Evolutionary conservation across 2,797 vertebrate species (phyloP).

Genomic region (Pipistrellus nathusii): DNA sequence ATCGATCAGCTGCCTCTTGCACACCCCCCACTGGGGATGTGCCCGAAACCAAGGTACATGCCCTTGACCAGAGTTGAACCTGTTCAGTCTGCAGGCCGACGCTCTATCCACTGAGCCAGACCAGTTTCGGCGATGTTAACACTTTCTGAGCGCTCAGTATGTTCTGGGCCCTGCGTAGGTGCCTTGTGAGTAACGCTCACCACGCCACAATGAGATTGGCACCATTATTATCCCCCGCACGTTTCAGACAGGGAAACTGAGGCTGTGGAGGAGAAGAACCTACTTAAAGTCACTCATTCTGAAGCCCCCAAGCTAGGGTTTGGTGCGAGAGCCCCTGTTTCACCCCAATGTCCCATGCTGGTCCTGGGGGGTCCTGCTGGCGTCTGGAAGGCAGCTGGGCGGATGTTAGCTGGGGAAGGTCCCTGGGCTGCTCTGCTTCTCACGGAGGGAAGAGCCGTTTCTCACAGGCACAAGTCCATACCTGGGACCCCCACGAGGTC

Average conservation of each 20-base stretch:
- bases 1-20: no score
- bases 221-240: accelerated
- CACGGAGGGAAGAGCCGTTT: background rate
- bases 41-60: no score
- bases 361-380: background rate
- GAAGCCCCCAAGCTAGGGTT: background rate
- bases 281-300: background rate
- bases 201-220: accelerated
- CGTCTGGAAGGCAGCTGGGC: background rate
- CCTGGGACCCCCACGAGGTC: background rate
- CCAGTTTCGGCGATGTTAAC: background rate
- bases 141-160: background rate
- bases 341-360: background rate
- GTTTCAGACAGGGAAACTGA: background rate
- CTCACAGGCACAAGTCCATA: background rate
- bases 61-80: no score
- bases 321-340: background rate
- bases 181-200: background rate
- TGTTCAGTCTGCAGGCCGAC: no score
- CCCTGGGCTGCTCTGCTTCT: background rate
- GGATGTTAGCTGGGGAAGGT: background rate
- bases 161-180: background rate
- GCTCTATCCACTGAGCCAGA: no score
- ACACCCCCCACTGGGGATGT: no score
- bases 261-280: background rate